Evolutionary conservation across 2,888 invertebrate genomes (phyloP).

Genomic region (Dorcus hopei): DNA sequence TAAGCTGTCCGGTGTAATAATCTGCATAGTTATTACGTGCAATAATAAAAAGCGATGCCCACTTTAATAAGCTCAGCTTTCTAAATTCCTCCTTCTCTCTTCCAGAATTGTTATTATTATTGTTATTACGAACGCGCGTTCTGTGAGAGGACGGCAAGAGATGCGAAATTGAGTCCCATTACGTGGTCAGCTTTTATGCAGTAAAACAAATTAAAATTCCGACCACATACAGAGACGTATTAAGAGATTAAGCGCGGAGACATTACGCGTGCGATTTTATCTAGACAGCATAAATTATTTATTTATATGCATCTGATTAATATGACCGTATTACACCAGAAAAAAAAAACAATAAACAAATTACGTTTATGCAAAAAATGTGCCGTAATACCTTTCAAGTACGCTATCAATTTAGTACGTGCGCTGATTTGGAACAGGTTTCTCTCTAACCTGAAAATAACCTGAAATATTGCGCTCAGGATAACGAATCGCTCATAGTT

Average conservation of each 20-base stretch:
- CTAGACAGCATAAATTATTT: constrained; percentile 8
- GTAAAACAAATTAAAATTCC: constrained; percentile 11
- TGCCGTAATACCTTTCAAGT: not conserved
- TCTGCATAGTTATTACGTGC: too few relatives aligned
- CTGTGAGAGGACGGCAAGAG: too few relatives aligned
- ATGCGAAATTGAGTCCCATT: too few relatives aligned
- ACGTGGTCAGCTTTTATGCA: too few relatives aligned
- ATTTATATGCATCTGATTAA: constrained; percentile 18
- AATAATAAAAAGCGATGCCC: too few relatives aligned
- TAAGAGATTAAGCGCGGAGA: constrained; percentile 11
- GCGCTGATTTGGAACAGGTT: not conserved
- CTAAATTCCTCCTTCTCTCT: too few relatives aligned
- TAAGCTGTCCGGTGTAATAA: too few relatives aligned
- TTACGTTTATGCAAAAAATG: not conserved
- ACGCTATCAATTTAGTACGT: not conserved
- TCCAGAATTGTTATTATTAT: too few relatives aligned
- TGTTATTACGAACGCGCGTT: too few relatives aligned
- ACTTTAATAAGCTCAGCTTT: too few relatives aligned
- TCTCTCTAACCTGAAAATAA: not conserved
- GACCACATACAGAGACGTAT: constrained; percentile 9
- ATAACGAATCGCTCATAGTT: not conserved
- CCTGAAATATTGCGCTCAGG: not conserved
- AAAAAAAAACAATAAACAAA: not conserved
- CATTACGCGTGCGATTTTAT: constrained; percentile 10
- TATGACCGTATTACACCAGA: not conserved